Base-by-base conservation (phyloP, 2,888 invertebrate species). In the Synergus umbraculus region DNA sequence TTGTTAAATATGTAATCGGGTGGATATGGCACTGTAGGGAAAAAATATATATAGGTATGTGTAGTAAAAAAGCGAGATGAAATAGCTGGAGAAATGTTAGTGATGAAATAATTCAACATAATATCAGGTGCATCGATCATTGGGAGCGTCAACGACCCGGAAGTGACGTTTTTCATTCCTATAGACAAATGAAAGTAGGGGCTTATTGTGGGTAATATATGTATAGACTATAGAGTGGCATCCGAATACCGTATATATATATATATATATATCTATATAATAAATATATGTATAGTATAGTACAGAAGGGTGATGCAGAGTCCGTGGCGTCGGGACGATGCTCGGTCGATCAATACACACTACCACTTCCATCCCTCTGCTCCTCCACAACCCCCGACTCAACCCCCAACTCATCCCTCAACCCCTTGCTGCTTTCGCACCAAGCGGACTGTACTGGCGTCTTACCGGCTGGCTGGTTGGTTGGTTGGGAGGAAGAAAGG, bases 291-390 rank as follows among this genome's bases (percentile, higher is more conserved):
- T 67, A 63, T 77, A 44, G 69, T 69, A 49, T 69, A 18, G 44
- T 43, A 44, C 18, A 63, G 22, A 76, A 76, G 13, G 44, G 80
- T 81, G 81, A 83, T 83, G 83, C 83, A 82, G 82, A 83, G 82
- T 83, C 81, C 84, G 84, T 81, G 80, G 81, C 81, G 84, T 84
- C 81, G 83, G 81, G 82, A 83, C 83, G 84, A 85, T 81, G 84
- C 80, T 82, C 82, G 82, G 78, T 76, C 91, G 91, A 91, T 91
- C 91, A 91, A 91, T 91, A 91, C 90, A 87, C 88, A 88, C 91
- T 73, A 73, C 73, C 73, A 54, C 49, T 69, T 88, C 87, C 88
- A 86, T 86, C 85, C 85, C 87, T 83, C 81, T 79, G 77, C 85
- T 79, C 82, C 73, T 82, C 83, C 80, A 64, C 83, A 79, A 76